A percentile compares a stretch with the other conserved stretches of the same genome.
Evolutionary conservation across 23 tunicate genomes (phyloP).

Genomic region (Botrylloides violaceus): DNA sequence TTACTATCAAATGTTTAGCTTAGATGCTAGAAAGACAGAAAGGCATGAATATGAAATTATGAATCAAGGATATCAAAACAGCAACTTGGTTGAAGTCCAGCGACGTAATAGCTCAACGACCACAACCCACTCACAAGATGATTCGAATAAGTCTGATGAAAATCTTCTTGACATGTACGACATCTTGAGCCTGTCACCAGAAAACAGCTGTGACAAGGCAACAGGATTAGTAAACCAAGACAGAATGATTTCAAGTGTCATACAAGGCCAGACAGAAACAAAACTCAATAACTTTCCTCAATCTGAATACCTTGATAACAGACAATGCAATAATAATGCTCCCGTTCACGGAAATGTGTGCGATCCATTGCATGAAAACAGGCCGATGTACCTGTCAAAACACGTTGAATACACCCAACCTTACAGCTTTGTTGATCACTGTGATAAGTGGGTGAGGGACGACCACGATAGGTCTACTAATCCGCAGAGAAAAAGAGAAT

Average conservation of each 20-base stretch:
- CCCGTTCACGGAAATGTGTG: no score
- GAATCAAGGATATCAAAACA: no score
- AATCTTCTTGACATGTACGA: conserved; percentile 27
- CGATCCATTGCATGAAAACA: not conserved
- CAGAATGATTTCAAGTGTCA: not conserved
- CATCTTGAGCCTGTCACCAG: conserved; percentile 12
- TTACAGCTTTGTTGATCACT: not conserved
- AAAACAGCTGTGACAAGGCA: not conserved
- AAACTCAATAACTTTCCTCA: no score
- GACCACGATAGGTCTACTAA: not conserved
- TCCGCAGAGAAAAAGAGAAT: not conserved
- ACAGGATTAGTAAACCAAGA: not conserved
- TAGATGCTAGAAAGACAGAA: no score
- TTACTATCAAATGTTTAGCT: no score
- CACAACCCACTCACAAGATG: no score
- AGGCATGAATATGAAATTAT: no score
- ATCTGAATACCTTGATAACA: no score
- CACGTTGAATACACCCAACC: not conserved
- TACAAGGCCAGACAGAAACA: not conserved
- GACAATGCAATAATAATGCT: no score
- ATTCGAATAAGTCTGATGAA: not conserved
- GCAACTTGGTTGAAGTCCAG: no score
- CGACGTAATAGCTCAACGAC: no score
- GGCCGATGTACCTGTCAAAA: not conserved
- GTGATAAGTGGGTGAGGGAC: not conserved